phyloP scores from a whole-genome alignment of 2,113 vertebrate genomes.

The Phrynocephalus versicolor region DNA sequence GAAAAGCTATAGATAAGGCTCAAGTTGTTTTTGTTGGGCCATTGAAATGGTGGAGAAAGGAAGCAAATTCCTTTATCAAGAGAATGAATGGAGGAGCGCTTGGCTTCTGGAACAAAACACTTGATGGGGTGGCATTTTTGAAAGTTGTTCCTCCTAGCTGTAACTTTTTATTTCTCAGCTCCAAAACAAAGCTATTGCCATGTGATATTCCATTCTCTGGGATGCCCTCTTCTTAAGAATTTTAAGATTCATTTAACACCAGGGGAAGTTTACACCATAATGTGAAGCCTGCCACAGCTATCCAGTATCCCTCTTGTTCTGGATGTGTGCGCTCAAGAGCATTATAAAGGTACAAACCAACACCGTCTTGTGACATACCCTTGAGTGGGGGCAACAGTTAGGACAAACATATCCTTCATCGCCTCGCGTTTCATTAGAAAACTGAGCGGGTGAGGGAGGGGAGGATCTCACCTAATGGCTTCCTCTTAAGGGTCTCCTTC shows the following conservation, averaged over 20 bases:
- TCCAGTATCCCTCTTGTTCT: not conserved
- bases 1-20: conserved; percentile 94
- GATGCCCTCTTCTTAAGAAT: not conserved
- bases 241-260: not conserved
- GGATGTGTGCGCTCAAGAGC: too few relatives aligned
- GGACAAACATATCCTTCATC: not conserved
- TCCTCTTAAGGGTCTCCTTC: not conserved
- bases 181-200: not conserved
- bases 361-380: not conserved
- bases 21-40: conserved; percentile 90
- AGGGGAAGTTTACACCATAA: not conserved
- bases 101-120: conserved; percentile 49
- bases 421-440: not conserved
- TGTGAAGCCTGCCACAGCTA: not conserved
- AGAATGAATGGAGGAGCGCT: conserved; percentile 78
- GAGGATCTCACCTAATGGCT: too few relatives aligned
- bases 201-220: not conserved
- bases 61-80: conserved; percentile 86
- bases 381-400: not conserved
- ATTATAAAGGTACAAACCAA: not conserved
- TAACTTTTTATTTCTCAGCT: not conserved
- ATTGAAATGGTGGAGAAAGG: conserved; percentile 86
- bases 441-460: too few relatives aligned
- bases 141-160: not conserved
- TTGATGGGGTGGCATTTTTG: conserved; percentile 63